These are phyloP conservation scores for Calvadosia cruxmelitensis DNA, from an alignment of 30 jellyfish, hydroid and myxozoan species.

Conservation along the genomic window DNA sequence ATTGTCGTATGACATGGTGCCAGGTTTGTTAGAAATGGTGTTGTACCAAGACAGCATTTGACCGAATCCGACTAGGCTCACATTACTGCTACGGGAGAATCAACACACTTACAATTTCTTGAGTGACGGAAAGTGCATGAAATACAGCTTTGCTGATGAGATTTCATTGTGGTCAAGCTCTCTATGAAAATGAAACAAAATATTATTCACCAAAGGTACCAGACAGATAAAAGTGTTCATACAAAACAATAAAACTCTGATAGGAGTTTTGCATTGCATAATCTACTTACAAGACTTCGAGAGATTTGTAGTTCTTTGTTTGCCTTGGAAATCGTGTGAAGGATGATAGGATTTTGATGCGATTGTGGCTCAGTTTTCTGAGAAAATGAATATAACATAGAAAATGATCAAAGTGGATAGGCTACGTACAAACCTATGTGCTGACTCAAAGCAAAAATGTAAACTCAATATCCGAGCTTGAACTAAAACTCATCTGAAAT, in stretches of 20 bases:
- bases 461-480: too few species aligned
- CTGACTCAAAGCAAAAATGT: too few species aligned
- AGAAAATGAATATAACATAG: neutral
- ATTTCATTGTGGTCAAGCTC: slow-evolving; percentile 37
- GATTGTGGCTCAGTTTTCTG: slow-evolving; percentile 35
- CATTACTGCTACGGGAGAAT: neutral
- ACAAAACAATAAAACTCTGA: too few species aligned
- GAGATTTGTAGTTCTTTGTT: slow-evolving; percentile 16
- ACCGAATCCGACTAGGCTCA: neutral
- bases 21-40: too few species aligned
- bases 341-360: slow-evolving; percentile 14
- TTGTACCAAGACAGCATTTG: too few species aligned
- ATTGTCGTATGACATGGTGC: too few species aligned
- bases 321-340: slow-evolving; percentile 19
- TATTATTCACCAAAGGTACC: neutral
- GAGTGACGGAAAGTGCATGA: slow-evolving; percentile 32
- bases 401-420: neutral
- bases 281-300: slow-evolving; percentile 34
- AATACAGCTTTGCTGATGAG: slow-evolving; percentile 30
- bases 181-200: slow-evolving; percentile 5
- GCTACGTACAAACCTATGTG: too few species aligned
- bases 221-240: too few species aligned
- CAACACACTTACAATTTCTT: slow-evolving; percentile 24
- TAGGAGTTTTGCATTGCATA: neutral
- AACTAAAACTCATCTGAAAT: too few species aligned